A percentile compares a stretch with the other conserved stretches of the same genome.
Conservation (phyloP, 2,888 invertebrate species). For the Notodromas monacha region DNA sequence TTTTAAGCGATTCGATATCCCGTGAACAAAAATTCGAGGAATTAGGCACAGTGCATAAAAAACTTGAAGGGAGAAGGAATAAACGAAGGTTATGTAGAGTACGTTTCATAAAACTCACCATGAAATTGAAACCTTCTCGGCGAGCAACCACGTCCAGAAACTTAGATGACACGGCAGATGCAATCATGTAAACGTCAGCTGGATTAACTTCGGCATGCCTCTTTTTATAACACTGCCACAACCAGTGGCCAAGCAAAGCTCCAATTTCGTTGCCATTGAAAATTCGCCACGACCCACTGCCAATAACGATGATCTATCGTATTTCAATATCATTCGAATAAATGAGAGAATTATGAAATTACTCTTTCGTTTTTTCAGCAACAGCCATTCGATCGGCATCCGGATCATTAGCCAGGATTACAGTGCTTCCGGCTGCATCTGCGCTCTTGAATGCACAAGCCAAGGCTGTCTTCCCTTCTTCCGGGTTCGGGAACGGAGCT, state of each 20-base stretch:
- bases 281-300: slow-evolving; percentile 41
- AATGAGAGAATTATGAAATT: slow-evolving; percentile 11
- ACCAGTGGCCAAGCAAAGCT: slow-evolving; percentile 76
- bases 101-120: slow-evolving; percentile 16
- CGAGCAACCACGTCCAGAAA: slow-evolving; percentile 48
- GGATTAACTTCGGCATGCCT: slow-evolving; percentile 17
- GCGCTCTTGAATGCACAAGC: slow-evolving; percentile 44
- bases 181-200: slow-evolving; percentile 40
- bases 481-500: slow-evolving; percentile 88
- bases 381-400: slow-evolving; percentile 86
- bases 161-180: slow-evolving; percentile 87
- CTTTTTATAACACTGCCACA: slow-evolving; percentile 25
- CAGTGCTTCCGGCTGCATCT: slow-evolving; percentile 25
- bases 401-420: slow-evolving; percentile 87
- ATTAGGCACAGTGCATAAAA: neutral
- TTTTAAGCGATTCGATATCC: neutral
- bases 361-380: slow-evolving; percentile 43
- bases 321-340: no score
- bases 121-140: slow-evolving; percentile 36
- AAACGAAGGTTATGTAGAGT: neutral
- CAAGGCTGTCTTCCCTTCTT: slow-evolving; percentile 56
- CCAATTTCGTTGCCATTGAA: slow-evolving; percentile 89
- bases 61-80: neutral
- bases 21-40: no score
- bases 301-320: no score